Base-by-base conservation (phyloP, 2,113 vertebrate genomes). In the Epinephelus moara region DNA sequence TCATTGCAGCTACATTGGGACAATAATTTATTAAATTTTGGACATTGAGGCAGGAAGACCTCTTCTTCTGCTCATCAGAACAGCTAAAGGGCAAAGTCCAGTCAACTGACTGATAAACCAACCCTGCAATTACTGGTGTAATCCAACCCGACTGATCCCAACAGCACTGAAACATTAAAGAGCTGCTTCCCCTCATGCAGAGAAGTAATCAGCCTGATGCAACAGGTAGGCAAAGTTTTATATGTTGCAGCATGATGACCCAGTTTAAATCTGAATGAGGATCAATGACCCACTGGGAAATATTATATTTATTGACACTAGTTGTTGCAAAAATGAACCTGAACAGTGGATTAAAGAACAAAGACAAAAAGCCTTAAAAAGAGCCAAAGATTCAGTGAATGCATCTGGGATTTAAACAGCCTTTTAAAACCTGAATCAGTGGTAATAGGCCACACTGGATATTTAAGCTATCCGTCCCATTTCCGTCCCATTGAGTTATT, bases 381-480 rank as follows among this genome's bases (percentile, higher is more conserved):
- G n/a, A 77, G 15, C 18, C 30, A 66, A 10, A 8, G 18, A 53
- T 18, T 27, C 19, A 21, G 47, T 33, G 55, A 69, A 71, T 45
- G 9, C 56, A 64, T 25, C 23, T 37, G 68, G 52, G 68, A 75
- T 78, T 82, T 71, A 59, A 81, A 83, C 0, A 9, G 25, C 21
- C 17, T 25, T 73, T 77, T 59, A 49, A 37, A 66, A 23, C n/a
- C 77, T 60, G 55, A 57, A 69, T 49, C 5, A 68, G 23, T 61
- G 66, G n/a, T 52, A n/a, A 40, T 45, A 23, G 53, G 73, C 19
- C 52, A 10, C 57, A 9, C 57, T 45, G 70, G 75, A 78, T 53
- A 92, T 84, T 74, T 68, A 76, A 91, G 79, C 50, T 55, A 62
- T 85, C 77, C 59, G 75, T 67, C 86, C 89, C 66, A 70, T 81